Percentiles rank a stretch among this genome's conserved stretches.
Conservation (phyloP, 2,797 vertebrate species). For the Leucoraja ocellata region DNA sequence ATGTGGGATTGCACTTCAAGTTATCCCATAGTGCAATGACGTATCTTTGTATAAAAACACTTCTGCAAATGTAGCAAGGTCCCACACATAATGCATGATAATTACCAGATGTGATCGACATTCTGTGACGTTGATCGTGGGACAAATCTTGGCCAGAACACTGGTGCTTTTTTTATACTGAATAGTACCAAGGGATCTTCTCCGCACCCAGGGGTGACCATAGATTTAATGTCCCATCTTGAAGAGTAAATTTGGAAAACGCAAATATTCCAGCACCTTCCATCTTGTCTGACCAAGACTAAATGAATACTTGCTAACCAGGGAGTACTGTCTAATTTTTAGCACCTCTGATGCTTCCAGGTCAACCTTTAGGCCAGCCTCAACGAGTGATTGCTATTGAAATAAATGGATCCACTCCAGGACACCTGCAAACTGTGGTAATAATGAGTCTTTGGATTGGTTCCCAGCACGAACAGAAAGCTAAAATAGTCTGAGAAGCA, state of each 20-base stretch:
- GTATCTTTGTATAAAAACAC: too few relatives aligned
- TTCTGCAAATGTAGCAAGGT: too few relatives aligned
- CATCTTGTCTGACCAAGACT: background rate
- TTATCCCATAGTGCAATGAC: too few relatives aligned
- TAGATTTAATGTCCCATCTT: background rate
- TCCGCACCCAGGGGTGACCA: background rate
- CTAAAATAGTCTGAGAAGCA: slow-evolving; percentile 7
- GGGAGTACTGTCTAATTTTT: background rate
- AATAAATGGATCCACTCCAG: slow-evolving; percentile 24
- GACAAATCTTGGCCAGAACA: background rate
- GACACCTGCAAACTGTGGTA: slow-evolving; percentile 1
- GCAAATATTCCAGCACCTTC: background rate
- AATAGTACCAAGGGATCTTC: background rate
- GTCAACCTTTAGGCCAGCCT: background rate
- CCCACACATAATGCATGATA: too few relatives aligned
- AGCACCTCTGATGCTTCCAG: slow-evolving; percentile 13
- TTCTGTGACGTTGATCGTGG: background rate
- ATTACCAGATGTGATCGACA: too few relatives aligned
- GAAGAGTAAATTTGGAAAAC: background rate
- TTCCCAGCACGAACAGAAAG: background rate
- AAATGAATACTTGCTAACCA: background rate
- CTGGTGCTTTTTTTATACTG: background rate
- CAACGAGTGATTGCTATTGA: background rate
- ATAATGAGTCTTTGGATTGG: slow-evolving; percentile 16
- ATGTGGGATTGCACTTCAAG: too few relatives aligned